These are phyloP conservation scores for Drosophila aff. DNA, from an alignment of 1,140 invertebrate species.

Conservation along the genomic window DNA sequence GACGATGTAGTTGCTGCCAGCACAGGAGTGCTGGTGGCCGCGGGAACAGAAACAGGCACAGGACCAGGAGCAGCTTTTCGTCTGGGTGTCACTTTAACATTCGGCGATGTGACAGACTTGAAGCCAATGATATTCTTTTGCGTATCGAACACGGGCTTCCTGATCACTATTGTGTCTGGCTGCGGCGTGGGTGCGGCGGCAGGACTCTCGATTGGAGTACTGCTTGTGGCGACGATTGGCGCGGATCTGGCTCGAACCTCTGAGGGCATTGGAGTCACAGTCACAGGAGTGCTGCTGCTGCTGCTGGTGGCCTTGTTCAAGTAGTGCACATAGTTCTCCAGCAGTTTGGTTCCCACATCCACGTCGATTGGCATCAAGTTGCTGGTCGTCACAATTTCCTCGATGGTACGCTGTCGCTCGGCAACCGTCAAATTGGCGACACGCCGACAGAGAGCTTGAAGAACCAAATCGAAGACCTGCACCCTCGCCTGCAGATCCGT, in stretches of 20 bases:
- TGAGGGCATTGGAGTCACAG: background rate
- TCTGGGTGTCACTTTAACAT: background rate
- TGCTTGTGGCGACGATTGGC: background rate
- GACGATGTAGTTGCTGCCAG: constrained; percentile 7
- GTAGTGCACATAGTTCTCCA: constrained; percentile 61
- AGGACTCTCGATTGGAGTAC: background rate
- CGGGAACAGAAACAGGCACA: background rate
- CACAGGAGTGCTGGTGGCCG: background rate
- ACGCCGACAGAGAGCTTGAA: constrained; percentile 47
- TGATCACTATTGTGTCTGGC: background rate
- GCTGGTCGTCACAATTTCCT: constrained; percentile 61
- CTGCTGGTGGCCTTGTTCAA: constrained; percentile 34
- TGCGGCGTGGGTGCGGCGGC: background rate
- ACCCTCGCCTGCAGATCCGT: constrained; percentile 56
- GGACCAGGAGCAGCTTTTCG: background rate
- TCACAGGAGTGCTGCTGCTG: background rate
- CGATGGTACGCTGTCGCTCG: constrained; percentile 60
- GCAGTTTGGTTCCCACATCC: constrained; percentile 64
- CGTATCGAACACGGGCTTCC: constrained; percentile 48
- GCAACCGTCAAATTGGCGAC: constrained; percentile 25
- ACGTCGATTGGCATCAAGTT: constrained; percentile 54
- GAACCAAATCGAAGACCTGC: constrained; percentile 54
- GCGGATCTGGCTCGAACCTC: background rate
- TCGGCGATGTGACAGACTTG: constrained; percentile 19
- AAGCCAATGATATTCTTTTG: constrained; percentile 62